Base-by-base conservation (phyloP, 2,888 invertebrate species). In the Drosophila kuntzei region DNA sequence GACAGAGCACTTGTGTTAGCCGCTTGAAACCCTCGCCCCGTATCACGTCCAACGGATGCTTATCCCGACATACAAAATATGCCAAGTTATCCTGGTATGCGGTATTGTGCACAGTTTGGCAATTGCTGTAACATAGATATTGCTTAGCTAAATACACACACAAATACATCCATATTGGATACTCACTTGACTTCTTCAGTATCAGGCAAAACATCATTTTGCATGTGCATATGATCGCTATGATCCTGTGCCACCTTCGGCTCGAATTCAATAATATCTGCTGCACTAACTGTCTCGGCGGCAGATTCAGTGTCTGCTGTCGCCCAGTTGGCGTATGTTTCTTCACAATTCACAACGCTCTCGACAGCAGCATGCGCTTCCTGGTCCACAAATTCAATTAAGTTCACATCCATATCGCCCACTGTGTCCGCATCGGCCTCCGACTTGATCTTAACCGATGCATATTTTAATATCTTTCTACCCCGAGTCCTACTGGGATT, bases 201-300 rank as follows among this genome's bases (percentile, higher is more conserved):
- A 2, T 64, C 71, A 3, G n/a, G 25, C 34, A 53, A 32, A 16
- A 22, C 5, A 32, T 63, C 70, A 12, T 55, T 27, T 16, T 59
- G 61, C 14, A 66, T 29, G 11, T 71, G 67, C 12, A 34, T 14
- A 2, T 61, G 67, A 3, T 67, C 67, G n/a, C 3, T 29, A 2
- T 49, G 58, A 25, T 71, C 67, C 4, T 54, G 51, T 1, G 32
- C 71, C 3, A 57, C 66, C 20, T 80, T 79, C 6, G 79, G 79
- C 46, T 79, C 80, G 50, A 80, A 79, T 41, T 79, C 79, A n/a
- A 79, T 79, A 11, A 79, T 79, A 18, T 79, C 75, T 3, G 44
- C 76, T 2, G 62, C 75, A 43, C 61, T 72, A 5, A 69, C 79
- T n/a, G 71, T 74, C 7, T 68, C 77, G 9, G 61, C 44, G 1